Conservation (phyloP, 2,888 invertebrate species). For the Palloptera scutellata region DNA sequence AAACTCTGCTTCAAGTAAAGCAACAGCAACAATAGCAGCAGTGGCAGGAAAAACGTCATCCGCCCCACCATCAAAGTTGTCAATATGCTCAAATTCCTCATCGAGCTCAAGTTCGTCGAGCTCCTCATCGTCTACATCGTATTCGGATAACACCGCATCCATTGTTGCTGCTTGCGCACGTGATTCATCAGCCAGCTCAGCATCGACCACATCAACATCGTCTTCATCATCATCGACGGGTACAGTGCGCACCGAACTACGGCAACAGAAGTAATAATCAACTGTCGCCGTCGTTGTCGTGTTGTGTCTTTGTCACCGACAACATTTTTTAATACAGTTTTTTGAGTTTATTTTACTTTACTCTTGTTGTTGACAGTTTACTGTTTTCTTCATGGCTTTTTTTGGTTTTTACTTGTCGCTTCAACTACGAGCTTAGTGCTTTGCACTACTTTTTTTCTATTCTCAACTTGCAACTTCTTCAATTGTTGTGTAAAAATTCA, state of each 20-base stretch:
- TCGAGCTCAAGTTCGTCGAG: constrained; percentile 20
- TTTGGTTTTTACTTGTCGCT: neutral
- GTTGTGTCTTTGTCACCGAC: neutral
- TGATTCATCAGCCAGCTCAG: constrained; percentile 15
- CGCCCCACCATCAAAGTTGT: constrained; percentile 42
- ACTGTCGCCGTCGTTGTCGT: neutral
- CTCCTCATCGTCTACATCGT: constrained; percentile 29
- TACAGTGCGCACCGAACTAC: constrained; percentile 62
- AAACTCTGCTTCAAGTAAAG: constrained; percentile 26
- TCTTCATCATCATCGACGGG: constrained; percentile 59
- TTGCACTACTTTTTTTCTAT: neutral
- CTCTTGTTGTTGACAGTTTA: neutral
- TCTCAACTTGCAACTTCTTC: neutral
- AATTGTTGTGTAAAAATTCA: constrained; percentile 12
- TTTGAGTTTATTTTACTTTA: neutral
- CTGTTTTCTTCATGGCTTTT: too few relatives aligned
- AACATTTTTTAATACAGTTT: neutral
- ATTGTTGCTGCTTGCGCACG: neutral
- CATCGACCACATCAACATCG: constrained; percentile 39
- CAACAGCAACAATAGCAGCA: constrained; percentile 19
- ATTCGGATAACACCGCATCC: constrained; percentile 30
- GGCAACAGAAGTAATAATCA: constrained; percentile 45
- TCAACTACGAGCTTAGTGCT: neutral
- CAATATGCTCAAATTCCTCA: constrained; percentile 35
- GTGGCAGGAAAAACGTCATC: constrained; percentile 33